phyloP scores from a whole-genome alignment of 2,888 invertebrate species.

The Netelia fuscicornis region DNA sequence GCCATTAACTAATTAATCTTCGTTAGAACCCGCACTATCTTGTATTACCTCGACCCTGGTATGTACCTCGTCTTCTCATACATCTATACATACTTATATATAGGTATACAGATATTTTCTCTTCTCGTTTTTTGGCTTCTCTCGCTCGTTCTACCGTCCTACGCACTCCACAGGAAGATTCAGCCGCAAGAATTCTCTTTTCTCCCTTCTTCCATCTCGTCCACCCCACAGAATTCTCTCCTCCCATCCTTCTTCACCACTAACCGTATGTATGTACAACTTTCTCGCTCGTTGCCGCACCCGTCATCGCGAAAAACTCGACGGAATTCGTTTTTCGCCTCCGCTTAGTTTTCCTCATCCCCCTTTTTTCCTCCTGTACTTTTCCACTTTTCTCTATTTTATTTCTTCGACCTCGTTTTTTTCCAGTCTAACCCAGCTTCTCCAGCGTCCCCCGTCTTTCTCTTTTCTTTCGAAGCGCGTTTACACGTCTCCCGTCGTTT shows the following conservation, averaged over 20 bases:
- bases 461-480: conserved; percentile 38
- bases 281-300: conserved; percentile 32
- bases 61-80: conserved; percentile 7
- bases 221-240: conserved; percentile 18
- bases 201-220: background rate
- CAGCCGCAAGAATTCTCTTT: conserved; percentile 2
- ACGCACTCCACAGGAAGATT: background rate
- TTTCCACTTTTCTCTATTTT: conserved; percentile 51
- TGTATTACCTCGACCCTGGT: conserved; percentile 46
- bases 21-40: conserved; percentile 64
- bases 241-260: background rate
- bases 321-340: conserved; percentile 62
- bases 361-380: conserved; percentile 16
- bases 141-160: background rate
- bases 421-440: conserved; percentile 14
- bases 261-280: background rate
- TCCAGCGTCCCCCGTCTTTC: conserved; percentile 1
- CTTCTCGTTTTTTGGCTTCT: conserved; percentile 23
- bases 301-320: conserved; percentile 61
- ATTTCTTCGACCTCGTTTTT: conserved; percentile 63
- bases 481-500: conserved; percentile 43
- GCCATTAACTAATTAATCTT: conserved; percentile 75
- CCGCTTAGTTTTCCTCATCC: conserved; percentile 36
- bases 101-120: background rate
- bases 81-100: background rate